phyloP scores from a whole-genome alignment of 1,140 invertebrate genomes.

The Centruroides sculpturatus region DNA sequence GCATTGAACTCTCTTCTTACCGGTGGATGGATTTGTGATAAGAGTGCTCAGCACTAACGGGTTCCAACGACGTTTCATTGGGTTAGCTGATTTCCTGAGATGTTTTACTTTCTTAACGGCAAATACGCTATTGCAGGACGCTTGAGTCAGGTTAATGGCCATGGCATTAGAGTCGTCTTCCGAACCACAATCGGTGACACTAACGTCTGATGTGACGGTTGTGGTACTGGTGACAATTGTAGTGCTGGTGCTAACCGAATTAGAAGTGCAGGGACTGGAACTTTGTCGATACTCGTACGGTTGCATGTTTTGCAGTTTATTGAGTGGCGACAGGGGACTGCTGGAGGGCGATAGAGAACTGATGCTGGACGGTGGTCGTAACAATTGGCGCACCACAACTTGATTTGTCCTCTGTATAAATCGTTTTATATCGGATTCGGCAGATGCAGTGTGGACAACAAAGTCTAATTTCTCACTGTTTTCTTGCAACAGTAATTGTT shows the following conservation, averaged over 20 bases:
- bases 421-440: slow-evolving; percentile 41
- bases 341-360: neutral
- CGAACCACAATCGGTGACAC: slow-evolving; percentile 16
- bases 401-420: slow-evolving; percentile 34
- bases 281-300: slow-evolving; percentile 69
- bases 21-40: slow-evolving; percentile 78
- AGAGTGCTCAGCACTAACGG: slow-evolving; percentile 75
- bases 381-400: neutral
- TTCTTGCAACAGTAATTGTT: slow-evolving; percentile 56
- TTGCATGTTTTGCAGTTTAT: slow-evolving; percentile 83
- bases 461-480: slow-evolving; percentile 24
- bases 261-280: slow-evolving; percentile 23
- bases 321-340: slow-evolving; percentile 45
- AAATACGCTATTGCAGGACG: slow-evolving; percentile 19
- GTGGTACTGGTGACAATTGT: no score
- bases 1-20: slow-evolving; percentile 94
- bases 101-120: slow-evolving; percentile 34
- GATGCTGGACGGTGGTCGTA: neutral
- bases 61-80: slow-evolving; percentile 80
- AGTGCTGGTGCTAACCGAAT: slow-evolving; percentile 29
- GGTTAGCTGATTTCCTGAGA: slow-evolving; percentile 63
- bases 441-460: slow-evolving; percentile 24
- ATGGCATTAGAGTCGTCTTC: slow-evolving; percentile 17
- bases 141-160: slow-evolving; percentile 18
- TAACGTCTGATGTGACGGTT: slow-evolving; percentile 11